These are phyloP conservation scores for Salarias fasciatus DNA, from an alignment of 2,797 vertebrate genomes.

Conservation along the genomic window DNA sequence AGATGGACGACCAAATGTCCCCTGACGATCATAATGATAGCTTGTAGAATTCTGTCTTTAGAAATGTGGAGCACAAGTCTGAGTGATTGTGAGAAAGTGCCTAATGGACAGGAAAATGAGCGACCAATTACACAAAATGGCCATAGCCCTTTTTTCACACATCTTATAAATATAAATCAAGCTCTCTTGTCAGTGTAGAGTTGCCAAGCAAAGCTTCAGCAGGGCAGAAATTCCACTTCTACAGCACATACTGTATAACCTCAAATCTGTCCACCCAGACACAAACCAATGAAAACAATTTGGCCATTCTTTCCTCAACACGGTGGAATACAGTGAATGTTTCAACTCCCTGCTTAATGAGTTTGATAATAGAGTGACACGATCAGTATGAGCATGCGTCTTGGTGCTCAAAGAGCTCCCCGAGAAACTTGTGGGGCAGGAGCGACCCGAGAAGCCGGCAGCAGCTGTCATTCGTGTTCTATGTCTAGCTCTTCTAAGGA, in stretches of 20 bases:
- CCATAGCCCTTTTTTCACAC: constrained; percentile 32
- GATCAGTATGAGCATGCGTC: constrained; percentile 33
- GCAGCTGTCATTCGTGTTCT: constrained; percentile 72
- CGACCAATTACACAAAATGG: constrained; percentile 57
- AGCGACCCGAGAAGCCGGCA: constrained; percentile 56
- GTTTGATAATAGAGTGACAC: constrained; percentile 29
- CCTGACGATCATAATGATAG: constrained; percentile 39
- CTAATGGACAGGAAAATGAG: constrained; percentile 62
- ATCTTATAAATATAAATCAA: constrained; percentile 60
- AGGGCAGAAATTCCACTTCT: constrained; percentile 37
- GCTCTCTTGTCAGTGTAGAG: constrained; percentile 34
- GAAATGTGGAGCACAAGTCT: constrained; percentile 36
- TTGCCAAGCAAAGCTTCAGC: constrained; percentile 13
- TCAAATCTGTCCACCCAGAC: constrained; percentile 32
- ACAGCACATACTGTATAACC: constrained; percentile 38
- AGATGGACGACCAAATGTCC: constrained; percentile 4
- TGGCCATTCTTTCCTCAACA: constrained; percentile 35
- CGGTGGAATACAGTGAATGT: constrained; percentile 36
- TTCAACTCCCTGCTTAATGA: constrained; percentile 36
- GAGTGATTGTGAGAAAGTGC: constrained; percentile 48
- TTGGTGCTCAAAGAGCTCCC: constrained; percentile 25
- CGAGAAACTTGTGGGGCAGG: constrained; percentile 26
- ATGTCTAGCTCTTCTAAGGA: constrained; percentile 64
- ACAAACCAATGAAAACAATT: constrained; percentile 32
- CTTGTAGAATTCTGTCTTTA: constrained; percentile 43